Conservation (phyloP, 2,113 vertebrate species). For the Notechis scutatus region DNA sequence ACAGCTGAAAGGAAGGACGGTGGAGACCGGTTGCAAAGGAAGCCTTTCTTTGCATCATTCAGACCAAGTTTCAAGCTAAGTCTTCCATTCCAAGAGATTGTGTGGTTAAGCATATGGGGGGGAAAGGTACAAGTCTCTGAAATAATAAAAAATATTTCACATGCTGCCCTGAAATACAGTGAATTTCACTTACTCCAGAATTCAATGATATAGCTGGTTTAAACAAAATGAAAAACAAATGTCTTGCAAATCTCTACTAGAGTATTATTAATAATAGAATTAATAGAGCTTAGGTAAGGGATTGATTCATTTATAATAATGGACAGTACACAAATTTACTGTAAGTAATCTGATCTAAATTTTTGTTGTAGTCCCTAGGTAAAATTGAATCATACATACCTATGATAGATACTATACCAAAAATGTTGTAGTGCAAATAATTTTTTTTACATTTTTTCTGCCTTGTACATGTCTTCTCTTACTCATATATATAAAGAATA, state of each 20-base stretch:
- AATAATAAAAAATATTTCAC: not conserved
- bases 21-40: not conserved
- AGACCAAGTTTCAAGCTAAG: not conserved
- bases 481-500: not conserved
- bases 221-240: not conserved
- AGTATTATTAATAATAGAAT: not conserved
- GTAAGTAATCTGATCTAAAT: not conserved
- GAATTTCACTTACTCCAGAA: not conserved
- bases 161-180: not conserved
- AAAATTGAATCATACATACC: not conserved
- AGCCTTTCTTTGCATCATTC: not conserved
- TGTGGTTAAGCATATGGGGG: not conserved
- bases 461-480: constrained; percentile 1
- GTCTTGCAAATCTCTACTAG: not conserved
- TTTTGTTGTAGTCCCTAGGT: not conserved
- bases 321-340: not conserved
- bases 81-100: not conserved
- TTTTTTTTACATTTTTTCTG: not conserved
- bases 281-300: not conserved
- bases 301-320: not conserved
- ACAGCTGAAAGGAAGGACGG: not conserved
- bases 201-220: not conserved
- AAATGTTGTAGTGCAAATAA: not conserved
- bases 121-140: not conserved
- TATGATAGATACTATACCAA: not conserved